Conservation (phyloP, 2,113 vertebrate genomes). For the Eurypyga helias region DNA sequence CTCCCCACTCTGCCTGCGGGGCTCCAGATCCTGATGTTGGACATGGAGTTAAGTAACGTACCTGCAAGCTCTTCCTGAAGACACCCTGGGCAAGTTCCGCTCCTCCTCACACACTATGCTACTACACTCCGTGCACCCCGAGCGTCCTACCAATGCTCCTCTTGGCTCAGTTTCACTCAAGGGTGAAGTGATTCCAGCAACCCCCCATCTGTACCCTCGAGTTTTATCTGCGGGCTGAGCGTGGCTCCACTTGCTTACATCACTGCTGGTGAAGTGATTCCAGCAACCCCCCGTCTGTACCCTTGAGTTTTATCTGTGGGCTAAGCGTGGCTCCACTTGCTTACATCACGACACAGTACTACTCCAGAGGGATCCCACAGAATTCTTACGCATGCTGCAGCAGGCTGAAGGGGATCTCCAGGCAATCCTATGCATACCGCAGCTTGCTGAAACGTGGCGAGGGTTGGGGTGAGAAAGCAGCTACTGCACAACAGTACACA, state of each 20-base stretch:
- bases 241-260: not conserved
- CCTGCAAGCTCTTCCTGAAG: not conserved
- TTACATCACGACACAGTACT: not conserved
- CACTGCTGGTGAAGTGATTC: not conserved
- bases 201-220: not conserved
- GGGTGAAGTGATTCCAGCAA: not conserved
- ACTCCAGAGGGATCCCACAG: not conserved
- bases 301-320: not conserved
- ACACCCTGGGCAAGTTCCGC: not conserved
- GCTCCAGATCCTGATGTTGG: not conserved
- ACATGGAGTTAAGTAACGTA: not conserved
- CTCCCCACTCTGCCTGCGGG: not conserved
- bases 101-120: not conserved
- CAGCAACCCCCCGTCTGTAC: not conserved
- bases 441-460: not conserved
- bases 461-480: not conserved
- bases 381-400: not conserved
- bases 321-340: not conserved
- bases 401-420: not conserved
- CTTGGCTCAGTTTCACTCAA: not conserved
- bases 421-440: not conserved
- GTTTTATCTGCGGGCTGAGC: not conserved
- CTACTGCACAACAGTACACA: rapidly evolving
- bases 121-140: not conserved
- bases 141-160: not conserved